phyloP scores from a whole-genome alignment of 2,888 invertebrate genomes.

The Hirudinaria manillensis region DNA sequence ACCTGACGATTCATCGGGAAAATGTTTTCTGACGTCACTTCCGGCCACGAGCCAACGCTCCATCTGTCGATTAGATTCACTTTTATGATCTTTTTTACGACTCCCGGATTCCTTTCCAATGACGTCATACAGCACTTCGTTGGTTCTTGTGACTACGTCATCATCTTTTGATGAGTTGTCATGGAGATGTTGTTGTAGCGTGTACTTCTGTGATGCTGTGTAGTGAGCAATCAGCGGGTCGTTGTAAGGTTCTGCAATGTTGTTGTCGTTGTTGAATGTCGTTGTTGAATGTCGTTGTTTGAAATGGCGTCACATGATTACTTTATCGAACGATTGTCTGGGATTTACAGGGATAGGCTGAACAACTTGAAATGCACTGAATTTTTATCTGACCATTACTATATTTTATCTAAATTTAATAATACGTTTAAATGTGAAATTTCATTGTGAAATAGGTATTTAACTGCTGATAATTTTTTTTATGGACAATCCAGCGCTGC shows the following conservation, averaged over 20 bases:
- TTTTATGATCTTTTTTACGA: slow-evolving; percentile 15
- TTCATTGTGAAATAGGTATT: too few species aligned
- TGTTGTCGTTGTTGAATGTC: neutral
- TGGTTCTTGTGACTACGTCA: slow-evolving; percentile 8
- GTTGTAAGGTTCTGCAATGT: too few species aligned
- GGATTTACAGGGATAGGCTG: too few species aligned
- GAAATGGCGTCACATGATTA: too few species aligned
- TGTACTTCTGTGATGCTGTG: neutral
- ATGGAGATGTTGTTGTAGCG: neutral
- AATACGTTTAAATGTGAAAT: too few species aligned
- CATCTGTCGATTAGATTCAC: slow-evolving; percentile 12
- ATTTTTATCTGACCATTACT: too few species aligned
- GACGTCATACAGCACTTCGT: slow-evolving; percentile 4
- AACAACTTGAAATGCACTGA: too few species aligned
- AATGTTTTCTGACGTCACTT: neutral
- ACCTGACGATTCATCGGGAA: neutral
- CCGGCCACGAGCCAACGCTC: slow-evolving; percentile 1
- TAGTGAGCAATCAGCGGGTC: too few species aligned
- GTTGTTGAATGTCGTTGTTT: neutral
- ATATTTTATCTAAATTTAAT: too few species aligned
- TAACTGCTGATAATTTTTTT: too few species aligned
- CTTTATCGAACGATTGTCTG: too few species aligned
- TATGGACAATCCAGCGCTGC: too few species aligned
- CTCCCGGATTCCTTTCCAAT: slow-evolving; percentile 10
- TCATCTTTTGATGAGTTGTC: neutral